These are phyloP conservation scores for Strix aluco DNA, from an alignment of 2,113 vertebrate species.

Conservation along the genomic window DNA sequence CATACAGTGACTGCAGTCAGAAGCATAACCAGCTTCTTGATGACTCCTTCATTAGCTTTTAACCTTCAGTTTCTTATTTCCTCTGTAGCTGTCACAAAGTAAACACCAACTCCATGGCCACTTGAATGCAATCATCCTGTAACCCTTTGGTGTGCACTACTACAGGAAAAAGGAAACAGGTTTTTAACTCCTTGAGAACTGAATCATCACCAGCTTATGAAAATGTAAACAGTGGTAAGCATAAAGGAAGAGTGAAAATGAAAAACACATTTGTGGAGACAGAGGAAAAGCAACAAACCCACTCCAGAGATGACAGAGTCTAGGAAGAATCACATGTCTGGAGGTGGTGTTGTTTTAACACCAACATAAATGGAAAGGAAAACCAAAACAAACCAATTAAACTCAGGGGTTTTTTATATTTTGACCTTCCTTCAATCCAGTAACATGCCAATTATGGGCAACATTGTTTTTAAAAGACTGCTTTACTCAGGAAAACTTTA, in stretches of 20 bases:
- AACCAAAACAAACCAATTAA: constrained; percentile 5
- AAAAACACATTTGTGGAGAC: background rate
- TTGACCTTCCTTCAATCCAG: background rate
- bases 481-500: constrained; percentile 16
- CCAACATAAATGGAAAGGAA: background rate
- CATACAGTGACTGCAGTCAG: background rate
- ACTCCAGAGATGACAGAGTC: background rate
- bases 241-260: background rate
- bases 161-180: constrained; percentile 3
- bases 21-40: background rate
- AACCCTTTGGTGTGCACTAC: background rate
- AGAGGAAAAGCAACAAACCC: background rate
- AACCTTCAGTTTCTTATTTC: constrained; percentile 37
- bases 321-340: background rate
- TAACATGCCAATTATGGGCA: background rate
- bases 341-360: background rate
- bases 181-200: background rate
- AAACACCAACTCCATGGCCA: background rate
- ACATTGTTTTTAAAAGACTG: background rate
- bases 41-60: constrained; percentile 30
- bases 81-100: background rate
- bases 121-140: background rate
- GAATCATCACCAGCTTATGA: background rate
- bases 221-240: background rate
- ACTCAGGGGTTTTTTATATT: background rate